Conservation (phyloP, 2,888 invertebrate genomes). For the Chrysolina americana region DNA sequence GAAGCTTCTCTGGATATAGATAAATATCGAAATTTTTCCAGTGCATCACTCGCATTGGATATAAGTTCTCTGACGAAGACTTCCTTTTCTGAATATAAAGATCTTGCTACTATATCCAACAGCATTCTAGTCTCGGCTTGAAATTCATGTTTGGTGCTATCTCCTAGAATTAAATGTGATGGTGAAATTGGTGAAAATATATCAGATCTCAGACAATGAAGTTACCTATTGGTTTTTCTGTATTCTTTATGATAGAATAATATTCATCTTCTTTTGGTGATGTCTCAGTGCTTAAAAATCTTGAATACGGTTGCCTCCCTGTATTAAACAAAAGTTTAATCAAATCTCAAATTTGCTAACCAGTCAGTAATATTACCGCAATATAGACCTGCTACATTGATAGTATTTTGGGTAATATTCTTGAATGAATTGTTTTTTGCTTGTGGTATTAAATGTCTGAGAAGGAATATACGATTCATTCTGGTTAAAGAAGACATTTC, state of each 20-base stretch:
- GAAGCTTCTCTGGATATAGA: conserved; percentile 72
- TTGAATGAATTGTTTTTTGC: conserved; percentile 34
- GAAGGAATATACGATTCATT: conserved; percentile 48
- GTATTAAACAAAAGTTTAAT: conserved; percentile 26
- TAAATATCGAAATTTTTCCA: conserved; percentile 93
- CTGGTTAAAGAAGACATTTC: conserved; percentile 55
- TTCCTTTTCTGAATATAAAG: conserved; percentile 97
- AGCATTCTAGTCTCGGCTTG: conserved; percentile 97
- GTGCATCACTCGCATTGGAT: conserved; percentile 97
- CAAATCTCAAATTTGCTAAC: conserved; percentile 35
- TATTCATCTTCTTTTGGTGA: conserved; percentile 69
- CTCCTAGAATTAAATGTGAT: conserved; percentile 68
- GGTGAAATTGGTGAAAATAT: conserved; percentile 10
- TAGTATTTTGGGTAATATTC: conserved; percentile 22
- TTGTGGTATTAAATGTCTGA: conserved; percentile 38
- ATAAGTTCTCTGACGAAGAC: conserved; percentile 96
- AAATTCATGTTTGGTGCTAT: conserved; percentile 84
- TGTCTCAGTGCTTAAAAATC: conserved; percentile 60
- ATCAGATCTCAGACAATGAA: not conserved
- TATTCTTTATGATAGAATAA: conserved; percentile 76
- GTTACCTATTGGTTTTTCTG: conserved; percentile 74
- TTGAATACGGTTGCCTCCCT: conserved; percentile 34
- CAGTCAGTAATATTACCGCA: conserved; percentile 38
- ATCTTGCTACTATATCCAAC: conserved; percentile 96
- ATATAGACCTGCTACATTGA: conserved; percentile 12